phyloP scores from a whole-genome alignment of 2,888 invertebrate genomes.

The Epicampocera succincta region DNA sequence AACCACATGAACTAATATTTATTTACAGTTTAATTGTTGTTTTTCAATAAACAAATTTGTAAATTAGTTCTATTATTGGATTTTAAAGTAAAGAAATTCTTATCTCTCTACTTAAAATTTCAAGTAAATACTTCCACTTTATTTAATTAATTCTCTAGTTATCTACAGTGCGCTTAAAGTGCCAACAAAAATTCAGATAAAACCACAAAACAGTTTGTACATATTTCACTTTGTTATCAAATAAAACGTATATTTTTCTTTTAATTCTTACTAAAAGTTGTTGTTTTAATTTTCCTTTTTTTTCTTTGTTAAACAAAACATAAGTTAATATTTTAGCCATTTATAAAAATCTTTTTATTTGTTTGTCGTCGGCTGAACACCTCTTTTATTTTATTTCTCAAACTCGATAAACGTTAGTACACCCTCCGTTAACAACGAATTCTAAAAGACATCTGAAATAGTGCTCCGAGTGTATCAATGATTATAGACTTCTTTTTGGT shows the following conservation, averaged over 20 bases:
- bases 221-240: neutral
- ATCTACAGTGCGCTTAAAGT: neutral
- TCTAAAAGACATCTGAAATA: constrained; percentile 73
- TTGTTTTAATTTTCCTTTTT: constrained; percentile 39
- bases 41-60: neutral
- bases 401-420: constrained; percentile 60
- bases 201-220: constrained; percentile 3
- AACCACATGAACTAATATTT: no score
- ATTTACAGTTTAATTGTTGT: no score
- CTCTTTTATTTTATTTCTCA: constrained; percentile 56
- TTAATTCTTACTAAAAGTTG: neutral
- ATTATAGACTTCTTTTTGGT: constrained; percentile 69
- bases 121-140: neutral
- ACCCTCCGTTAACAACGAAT: constrained; percentile 72
- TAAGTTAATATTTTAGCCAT: neutral
- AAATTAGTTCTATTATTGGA: neutral
- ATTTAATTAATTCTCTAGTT: constrained; percentile 1
- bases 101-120: neutral
- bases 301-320: neutral
- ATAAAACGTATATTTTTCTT: constrained; percentile 15
- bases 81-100: neutral
- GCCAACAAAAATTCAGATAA: neutral
- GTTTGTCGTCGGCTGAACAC: constrained; percentile 19
- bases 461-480: constrained; percentile 67
- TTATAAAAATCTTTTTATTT: neutral